phyloP scores from a whole-genome alignment of 2,113 vertebrate genomes.

The Periophthalmodon schlosseri region DNA sequence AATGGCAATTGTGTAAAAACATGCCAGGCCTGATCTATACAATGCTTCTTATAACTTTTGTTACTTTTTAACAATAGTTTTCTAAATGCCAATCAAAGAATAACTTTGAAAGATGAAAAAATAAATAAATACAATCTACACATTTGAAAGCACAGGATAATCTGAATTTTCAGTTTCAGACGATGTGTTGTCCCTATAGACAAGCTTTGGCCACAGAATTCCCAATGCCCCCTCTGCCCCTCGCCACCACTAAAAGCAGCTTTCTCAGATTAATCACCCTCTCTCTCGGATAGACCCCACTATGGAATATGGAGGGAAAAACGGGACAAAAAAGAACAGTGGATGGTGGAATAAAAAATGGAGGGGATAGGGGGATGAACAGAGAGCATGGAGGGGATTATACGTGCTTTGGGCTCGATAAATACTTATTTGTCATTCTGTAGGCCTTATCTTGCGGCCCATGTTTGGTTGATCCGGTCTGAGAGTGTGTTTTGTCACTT shows the following conservation, averaged over 20 bases:
- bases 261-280: constrained; percentile 75
- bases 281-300: constrained; percentile 57
- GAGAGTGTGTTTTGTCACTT: constrained; percentile 20
- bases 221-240: constrained; percentile 57
- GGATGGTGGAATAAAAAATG: constrained; percentile 36
- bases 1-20: too few species aligned
- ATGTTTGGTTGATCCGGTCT: constrained; percentile 67
- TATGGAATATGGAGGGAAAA: constrained; percentile 38
- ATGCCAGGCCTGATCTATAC: too few species aligned
- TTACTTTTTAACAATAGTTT: too few species aligned
- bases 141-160: constrained; percentile 41
- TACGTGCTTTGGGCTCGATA: constrained; percentile 76
- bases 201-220: constrained; percentile 48
- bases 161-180: constrained; percentile 65
- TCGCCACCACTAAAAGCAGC: constrained; percentile 71
- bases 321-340: constrained; percentile 48
- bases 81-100: too few species aligned
- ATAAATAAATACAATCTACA: background rate
- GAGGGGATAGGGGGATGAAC: constrained; percentile 46
- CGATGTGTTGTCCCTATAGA: constrained; percentile 21
- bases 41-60: too few species aligned
- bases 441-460: constrained; percentile 71
- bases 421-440: constrained; percentile 78
- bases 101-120: too few species aligned
- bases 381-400: constrained; percentile 67